phyloP scores from a whole-genome alignment of 2,113 vertebrate genomes.

The Zapus hudsonius region DNA sequence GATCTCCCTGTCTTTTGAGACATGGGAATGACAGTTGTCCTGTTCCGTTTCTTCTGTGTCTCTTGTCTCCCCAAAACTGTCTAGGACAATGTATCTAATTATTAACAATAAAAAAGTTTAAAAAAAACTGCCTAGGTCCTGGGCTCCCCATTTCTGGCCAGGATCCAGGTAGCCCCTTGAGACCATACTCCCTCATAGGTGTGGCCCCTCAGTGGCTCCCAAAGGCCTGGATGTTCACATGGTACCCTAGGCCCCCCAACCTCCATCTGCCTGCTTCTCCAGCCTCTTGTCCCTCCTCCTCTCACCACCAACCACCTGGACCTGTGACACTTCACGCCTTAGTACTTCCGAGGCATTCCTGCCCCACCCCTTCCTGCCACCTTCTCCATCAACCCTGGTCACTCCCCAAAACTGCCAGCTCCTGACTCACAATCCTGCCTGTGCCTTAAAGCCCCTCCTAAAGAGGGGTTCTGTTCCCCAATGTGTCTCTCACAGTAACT shows the following conservation, averaged over 20 bases:
- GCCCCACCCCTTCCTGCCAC: not conserved
- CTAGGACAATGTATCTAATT: too few relatives aligned
- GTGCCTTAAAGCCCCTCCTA: not conserved
- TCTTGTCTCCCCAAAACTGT: not conserved
- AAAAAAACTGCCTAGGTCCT: not conserved
- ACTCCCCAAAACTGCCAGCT: not conserved
- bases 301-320: not conserved
- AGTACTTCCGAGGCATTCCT: not conserved
- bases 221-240: not conserved
- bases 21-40: not conserved
- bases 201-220: not conserved
- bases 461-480: not conserved
- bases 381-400: not conserved
- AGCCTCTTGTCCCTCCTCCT: not conserved
- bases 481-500: rapidly evolving
- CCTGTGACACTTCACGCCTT: not conserved
- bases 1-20: not conserved
- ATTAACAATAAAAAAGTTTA: too few relatives aligned
- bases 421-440: not conserved
- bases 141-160: not conserved
- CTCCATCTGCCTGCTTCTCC: not conserved
- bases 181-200: not conserved
- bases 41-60: not conserved
- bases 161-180: not conserved
- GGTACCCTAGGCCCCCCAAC: too few relatives aligned